These are phyloP conservation scores for Tinea pellionella DNA, from an alignment of 2,888 invertebrate genomes.

Conservation along the genomic window DNA sequence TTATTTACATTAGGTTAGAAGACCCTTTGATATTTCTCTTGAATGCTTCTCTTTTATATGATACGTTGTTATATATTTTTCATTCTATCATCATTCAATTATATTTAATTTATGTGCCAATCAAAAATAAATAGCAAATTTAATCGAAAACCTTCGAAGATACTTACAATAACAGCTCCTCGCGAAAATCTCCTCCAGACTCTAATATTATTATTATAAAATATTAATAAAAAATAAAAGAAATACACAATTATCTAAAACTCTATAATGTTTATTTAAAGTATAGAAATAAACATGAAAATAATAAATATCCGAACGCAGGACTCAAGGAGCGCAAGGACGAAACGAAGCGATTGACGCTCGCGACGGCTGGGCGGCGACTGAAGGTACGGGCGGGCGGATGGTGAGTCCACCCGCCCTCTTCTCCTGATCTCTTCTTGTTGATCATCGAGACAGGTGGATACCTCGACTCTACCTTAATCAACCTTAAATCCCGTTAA, in stretches of 20 bases:
- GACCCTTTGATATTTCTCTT: background rate
- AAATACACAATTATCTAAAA: background rate
- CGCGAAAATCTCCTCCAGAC: background rate
- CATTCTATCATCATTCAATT: background rate
- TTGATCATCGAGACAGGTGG: slow-evolving; percentile 65
- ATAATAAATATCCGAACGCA: background rate
- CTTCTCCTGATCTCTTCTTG: slow-evolving; percentile 42
- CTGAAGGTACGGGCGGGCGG: slow-evolving; percentile 37
- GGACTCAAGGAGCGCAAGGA: background rate
- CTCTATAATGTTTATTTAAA: background rate
- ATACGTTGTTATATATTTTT: background rate
- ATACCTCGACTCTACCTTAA: slow-evolving; percentile 14
- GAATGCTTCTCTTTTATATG: background rate
- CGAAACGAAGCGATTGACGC: slow-evolving; percentile 30
- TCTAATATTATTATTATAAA: background rate
- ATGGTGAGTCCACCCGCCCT: slow-evolving; percentile 47
- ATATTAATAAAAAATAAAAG: background rate
- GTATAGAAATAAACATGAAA: background rate
- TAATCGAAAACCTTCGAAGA: background rate
- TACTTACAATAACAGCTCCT: background rate
- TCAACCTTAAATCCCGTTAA: background rate
- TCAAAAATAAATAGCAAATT: background rate
- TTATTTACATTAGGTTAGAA: no score
- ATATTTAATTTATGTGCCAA: background rate
- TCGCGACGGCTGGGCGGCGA: slow-evolving; percentile 61